Conservation (phyloP, 2,888 invertebrate species). For the Dioctria rufipes region DNA sequence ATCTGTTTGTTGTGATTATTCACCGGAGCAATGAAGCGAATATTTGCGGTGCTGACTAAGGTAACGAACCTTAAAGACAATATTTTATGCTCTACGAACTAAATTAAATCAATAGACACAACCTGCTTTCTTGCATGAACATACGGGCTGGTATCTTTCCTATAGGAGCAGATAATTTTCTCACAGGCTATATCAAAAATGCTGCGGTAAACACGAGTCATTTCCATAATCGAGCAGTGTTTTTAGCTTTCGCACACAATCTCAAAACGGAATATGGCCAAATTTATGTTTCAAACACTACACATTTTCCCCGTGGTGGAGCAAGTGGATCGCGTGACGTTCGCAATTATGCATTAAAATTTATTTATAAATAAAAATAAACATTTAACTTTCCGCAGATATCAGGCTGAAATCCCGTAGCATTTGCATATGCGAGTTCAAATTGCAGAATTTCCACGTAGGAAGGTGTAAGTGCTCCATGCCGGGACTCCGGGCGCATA, state of each 20-base stretch:
- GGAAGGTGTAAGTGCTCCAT: constrained; percentile 15
- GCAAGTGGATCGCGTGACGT: constrained; percentile 44
- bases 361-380: constrained; percentile 54
- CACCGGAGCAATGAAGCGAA: constrained; percentile 41
- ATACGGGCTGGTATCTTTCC: constrained; percentile 23
- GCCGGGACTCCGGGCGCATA: neutral
- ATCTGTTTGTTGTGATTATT: constrained; percentile 49
- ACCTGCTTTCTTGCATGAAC: constrained; percentile 30
- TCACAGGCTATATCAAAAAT: constrained; percentile 39
- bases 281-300: constrained; percentile 47
- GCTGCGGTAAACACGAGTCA: constrained; percentile 40
- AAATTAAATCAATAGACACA: constrained; percentile 49
- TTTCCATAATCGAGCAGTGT: constrained; percentile 46
- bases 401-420: constrained; percentile 32
- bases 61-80: constrained; percentile 25
- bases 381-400: constrained; percentile 49
- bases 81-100: constrained; percentile 39
- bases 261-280: constrained; percentile 23
- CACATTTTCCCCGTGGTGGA: constrained; percentile 5
- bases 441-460: constrained; percentile 22
- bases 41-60: neutral
- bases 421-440: constrained; percentile 52
- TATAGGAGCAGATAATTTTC: constrained; percentile 47
- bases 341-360: constrained; percentile 53
- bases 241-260: constrained; percentile 40